Conservation (phyloP, 1,140 invertebrate species). For the Tetraneura akinire region DNA sequence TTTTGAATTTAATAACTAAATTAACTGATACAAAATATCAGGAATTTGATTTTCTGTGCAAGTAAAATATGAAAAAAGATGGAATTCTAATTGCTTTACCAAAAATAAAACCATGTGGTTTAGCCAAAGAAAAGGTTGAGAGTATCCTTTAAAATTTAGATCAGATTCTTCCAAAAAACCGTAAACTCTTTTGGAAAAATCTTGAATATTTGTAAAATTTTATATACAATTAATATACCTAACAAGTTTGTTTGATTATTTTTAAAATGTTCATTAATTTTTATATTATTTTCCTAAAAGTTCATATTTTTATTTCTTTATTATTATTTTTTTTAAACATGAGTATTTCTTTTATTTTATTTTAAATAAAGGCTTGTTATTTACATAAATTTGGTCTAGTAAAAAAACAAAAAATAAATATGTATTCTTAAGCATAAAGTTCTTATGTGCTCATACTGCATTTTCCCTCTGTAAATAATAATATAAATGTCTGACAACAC, state of each 20-base stretch:
- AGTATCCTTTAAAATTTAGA: background rate
- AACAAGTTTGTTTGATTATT: background rate
- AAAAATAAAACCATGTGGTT: background rate
- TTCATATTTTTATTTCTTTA: too few relatives aligned
- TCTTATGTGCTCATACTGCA: too few relatives aligned
- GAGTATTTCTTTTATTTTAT: too few relatives aligned
- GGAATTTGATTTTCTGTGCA: background rate
- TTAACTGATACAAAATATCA: slow-evolving; percentile 6
- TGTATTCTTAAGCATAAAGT: too few relatives aligned
- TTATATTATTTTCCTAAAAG: slow-evolving; percentile 10
- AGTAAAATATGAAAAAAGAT: slow-evolving; percentile 19
- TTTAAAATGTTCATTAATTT: background rate
- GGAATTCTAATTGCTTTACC: background rate
- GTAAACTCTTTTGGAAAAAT: slow-evolving; percentile 4
- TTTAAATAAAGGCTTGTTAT: too few relatives aligned
- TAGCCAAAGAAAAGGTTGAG: background rate
- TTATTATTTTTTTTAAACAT: too few relatives aligned
- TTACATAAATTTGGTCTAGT: too few relatives aligned
- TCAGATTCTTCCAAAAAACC: slow-evolving; percentile 3
- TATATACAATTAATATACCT: background rate
- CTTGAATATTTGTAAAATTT: slow-evolving; percentile 1
- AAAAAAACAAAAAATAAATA: too few relatives aligned
- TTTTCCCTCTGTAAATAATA: too few relatives aligned
- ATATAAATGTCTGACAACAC: too few relatives aligned
- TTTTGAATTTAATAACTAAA: background rate